A percentile compares a stretch with the other conserved stretches of the same genome.
Conservation (phyloP, 2,888 invertebrate species). For the Antheraea assamensis region DNA sequence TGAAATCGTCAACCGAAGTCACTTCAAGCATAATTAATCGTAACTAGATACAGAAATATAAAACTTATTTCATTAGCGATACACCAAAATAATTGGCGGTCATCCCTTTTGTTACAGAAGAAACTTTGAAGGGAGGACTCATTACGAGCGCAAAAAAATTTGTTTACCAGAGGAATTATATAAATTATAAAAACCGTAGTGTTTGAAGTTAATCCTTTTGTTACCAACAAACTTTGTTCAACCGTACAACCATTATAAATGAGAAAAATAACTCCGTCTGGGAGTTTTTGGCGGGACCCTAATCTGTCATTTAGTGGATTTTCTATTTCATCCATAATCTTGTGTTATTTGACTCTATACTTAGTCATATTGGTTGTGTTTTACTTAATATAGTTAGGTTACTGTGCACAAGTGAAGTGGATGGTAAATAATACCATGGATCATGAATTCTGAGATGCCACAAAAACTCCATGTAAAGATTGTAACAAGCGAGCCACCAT, state of each 20-base stretch:
- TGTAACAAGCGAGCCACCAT: no score
- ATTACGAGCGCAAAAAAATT: not conserved
- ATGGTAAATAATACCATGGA: no score
- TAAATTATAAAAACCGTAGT: not conserved
- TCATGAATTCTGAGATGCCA: no score
- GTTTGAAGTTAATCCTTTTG: not conserved
- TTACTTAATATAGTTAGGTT: no score
- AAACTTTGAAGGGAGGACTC: constrained; percentile 3
- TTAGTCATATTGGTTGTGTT: no score
- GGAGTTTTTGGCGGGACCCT: no score
- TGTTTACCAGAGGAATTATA: not conserved
- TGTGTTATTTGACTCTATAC: no score
- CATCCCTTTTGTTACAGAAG: constrained; percentile 3
- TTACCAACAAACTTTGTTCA: not conserved
- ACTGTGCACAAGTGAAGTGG: no score
- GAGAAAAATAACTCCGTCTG: no score
- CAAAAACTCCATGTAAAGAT: no score
- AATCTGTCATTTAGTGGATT: no score
- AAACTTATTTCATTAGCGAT: constrained; percentile 3
- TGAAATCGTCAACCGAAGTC: not conserved
- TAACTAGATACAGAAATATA: constrained; percentile 4
- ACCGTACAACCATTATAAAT: not conserved
- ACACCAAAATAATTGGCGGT: constrained; percentile 3
- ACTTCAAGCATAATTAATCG: not conserved
- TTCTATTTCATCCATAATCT: no score